These are phyloP conservation scores for Eucidaris tribuloides DNA, from an alignment of 35 echinoderm and acorn worm species.

Conservation along the genomic window DNA sequence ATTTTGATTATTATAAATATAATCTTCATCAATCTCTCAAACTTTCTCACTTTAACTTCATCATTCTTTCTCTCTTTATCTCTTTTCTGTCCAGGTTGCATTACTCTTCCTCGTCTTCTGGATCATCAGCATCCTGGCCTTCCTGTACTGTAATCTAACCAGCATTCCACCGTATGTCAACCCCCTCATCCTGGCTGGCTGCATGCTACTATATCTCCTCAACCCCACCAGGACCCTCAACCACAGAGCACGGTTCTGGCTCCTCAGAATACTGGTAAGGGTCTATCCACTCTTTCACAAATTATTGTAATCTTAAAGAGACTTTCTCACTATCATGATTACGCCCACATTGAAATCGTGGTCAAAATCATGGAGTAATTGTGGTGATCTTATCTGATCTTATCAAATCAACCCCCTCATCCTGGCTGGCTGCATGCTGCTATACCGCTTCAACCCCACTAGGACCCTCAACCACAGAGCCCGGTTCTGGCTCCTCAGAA, in stretches of 20 bases:
- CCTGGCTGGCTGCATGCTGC: constrained; percentile 65
- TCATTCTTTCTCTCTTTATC: too few species aligned
- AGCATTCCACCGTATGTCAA: constrained; percentile 51
- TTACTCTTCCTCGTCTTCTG: constrained; percentile 88
- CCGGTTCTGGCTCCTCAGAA: constrained; percentile 90
- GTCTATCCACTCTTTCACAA: too few species aligned
- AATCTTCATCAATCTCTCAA: too few species aligned
- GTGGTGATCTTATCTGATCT: too few species aligned
- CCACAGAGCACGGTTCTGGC: constrained; percentile 83
- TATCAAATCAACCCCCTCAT: constrained; percentile 78
- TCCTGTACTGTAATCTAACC: constrained; percentile 53
- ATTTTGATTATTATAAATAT: too few species aligned
- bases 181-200: constrained; percentile 70
- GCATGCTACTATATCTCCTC: constrained; percentile 73
- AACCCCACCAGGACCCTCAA: constrained; percentile 88
- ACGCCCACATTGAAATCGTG: too few species aligned
- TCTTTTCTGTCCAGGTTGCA: constrained; percentile 68
- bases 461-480: constrained; percentile 79
- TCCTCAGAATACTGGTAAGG: constrained; percentile 89
- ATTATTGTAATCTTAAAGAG: too few species aligned
- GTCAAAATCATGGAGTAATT: too few species aligned
- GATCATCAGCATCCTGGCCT: constrained; percentile 75
- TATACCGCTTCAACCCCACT: constrained; percentile 84
- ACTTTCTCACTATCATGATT: too few species aligned
- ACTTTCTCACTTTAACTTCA: too few species aligned